These are phyloP conservation scores for Beroe ovata DNA, from an alignment of 37 sponge, comb jelly and placozoan genomes.

Conservation along the genomic window DNA sequence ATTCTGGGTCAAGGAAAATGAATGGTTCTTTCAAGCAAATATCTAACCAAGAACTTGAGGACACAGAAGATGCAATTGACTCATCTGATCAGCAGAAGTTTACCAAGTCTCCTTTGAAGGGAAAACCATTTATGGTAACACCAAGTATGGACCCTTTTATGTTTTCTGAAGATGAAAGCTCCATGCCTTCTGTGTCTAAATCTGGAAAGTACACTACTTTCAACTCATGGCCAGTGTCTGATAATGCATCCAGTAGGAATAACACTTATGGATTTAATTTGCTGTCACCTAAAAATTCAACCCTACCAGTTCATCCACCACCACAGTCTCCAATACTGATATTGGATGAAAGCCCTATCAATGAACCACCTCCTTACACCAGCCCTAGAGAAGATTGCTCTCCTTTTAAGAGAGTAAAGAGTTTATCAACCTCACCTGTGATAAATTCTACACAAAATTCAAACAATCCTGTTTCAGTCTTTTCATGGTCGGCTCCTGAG, in stretches of 20 bases:
- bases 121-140: conserved; percentile 53
- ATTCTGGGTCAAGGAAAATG: not conserved
- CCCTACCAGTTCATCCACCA: not conserved
- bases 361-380: conserved; percentile 5
- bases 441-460: not conserved
- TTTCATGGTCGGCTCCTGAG: conserved; percentile 32
- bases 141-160: conserved; percentile 61
- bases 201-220: conserved; percentile 26
- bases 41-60: not conserved
- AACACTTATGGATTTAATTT: not conserved
- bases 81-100: conserved; percentile 36
- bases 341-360: conserved; percentile 42
- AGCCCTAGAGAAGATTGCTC: not conserved
- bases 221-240: conserved; percentile 53
- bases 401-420: not conserved
- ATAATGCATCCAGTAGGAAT: conserved; percentile 17
- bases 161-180: conserved; percentile 47
- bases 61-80: not conserved
- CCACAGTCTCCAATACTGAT: conserved; percentile 59
- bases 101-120: conserved; percentile 47
- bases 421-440: not conserved
- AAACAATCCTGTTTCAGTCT: conserved; percentile 36
- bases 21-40: not conserved
- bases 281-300: not conserved
- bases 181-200: conserved; percentile 50